Conservation (phyloP, 2,888 invertebrate genomes). For the Lysandra bellargus region DNA sequence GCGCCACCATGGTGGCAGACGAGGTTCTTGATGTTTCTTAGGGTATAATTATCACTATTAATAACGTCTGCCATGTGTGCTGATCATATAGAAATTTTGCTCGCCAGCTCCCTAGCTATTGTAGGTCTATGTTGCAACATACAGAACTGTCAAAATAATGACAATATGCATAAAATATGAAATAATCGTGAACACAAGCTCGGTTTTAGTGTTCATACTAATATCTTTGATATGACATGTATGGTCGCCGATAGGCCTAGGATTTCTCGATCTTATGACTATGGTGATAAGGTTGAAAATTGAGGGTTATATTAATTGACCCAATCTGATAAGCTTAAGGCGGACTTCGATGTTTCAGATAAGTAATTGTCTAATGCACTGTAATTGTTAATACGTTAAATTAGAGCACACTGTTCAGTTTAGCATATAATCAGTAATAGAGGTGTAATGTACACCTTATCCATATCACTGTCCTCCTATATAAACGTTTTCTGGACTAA, state of each 20-base stretch:
- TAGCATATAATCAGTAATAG: no score
- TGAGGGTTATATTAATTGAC: background rate
- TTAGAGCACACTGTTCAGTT: background rate
- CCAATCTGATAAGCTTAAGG: background rate
- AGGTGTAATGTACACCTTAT: no score
- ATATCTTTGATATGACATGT: background rate
- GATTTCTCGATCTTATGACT: background rate
- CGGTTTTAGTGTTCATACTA: background rate
- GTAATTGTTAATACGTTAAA: background rate
- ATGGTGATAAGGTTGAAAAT: background rate
- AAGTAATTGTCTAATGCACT: background rate
- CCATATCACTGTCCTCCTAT: no score
- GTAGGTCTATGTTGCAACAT: background rate
- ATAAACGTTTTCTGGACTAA: no score
- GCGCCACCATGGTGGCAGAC: no score
- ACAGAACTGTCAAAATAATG: background rate
- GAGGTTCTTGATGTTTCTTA: no score
- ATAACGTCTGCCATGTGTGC: no score
- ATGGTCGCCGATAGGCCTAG: background rate
- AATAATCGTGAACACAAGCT: background rate
- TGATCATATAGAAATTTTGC: no score
- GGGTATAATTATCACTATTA: no score
- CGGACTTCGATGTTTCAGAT: constrained; percentile 2
- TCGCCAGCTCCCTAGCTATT: background rate
- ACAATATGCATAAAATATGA: background rate